phyloP scores from a whole-genome alignment of 1,140 invertebrate genomes.

The Stegodyphus dumicola region DNA sequence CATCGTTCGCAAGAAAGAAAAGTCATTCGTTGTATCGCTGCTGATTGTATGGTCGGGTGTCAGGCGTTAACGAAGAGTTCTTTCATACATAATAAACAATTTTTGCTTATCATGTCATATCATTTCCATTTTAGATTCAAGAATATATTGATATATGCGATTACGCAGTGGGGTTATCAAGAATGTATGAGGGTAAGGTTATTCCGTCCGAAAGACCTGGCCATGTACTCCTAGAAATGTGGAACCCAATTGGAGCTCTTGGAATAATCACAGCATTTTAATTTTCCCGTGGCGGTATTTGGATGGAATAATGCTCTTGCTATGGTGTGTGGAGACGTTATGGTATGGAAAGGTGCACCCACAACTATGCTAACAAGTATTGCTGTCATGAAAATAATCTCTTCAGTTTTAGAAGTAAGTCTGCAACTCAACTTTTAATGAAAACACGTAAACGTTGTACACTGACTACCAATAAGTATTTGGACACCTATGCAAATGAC shows the following conservation, averaged over 20 bases:
- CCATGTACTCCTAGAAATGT: conserved; percentile 90
- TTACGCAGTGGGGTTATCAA: conserved; percentile 94
- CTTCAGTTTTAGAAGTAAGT: conserved; percentile 77
- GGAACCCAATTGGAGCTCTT: conserved; percentile 94
- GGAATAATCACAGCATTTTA: conserved; percentile 99
- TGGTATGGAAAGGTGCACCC: conserved; percentile 96
- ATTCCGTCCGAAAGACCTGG: conserved; percentile 94
- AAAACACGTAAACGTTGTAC: neutral
- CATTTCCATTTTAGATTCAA: conserved; percentile 75
- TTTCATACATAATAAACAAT: neutral
- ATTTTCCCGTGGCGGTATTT: conserved; percentile 98
- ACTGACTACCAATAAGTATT: no score
- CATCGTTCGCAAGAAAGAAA: no score
- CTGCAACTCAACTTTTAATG: neutral
- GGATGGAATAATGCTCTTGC: conserved; percentile 99
- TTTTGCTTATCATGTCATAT: neutral
- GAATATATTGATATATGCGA: conserved; percentile 99
- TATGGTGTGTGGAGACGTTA: conserved; percentile 89
- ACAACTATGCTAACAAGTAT: conserved; percentile 91
- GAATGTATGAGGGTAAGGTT: conserved; percentile 87
- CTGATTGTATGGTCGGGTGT: no score
- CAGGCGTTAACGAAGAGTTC: neutral
- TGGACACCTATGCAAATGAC: no score
- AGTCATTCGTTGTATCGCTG: no score
- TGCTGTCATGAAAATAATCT: conserved; percentile 90